Evolutionary conservation across 2,113 vertebrate genomes (phyloP).

Genomic region (Saguinus imperator): DNA sequence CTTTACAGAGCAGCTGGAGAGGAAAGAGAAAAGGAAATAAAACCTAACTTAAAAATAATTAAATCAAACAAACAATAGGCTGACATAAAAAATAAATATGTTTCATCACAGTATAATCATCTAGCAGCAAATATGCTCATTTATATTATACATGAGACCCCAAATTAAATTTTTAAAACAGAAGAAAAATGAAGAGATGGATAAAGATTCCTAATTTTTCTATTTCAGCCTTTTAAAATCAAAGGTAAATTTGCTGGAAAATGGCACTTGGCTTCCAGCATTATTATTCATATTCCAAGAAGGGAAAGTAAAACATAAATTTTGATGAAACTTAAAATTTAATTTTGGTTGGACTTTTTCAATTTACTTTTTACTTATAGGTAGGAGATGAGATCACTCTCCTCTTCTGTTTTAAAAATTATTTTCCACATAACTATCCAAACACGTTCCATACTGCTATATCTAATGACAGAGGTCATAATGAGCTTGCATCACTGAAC

Average conservation of each 20-base stretch:
- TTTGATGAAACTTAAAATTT: conserved; percentile 30
- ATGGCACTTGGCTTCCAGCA: conserved; percentile 28
- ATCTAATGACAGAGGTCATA: neutral
- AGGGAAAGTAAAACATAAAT: neutral
- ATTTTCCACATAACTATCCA: conserved; percentile 30
- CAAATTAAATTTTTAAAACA: conserved; percentile 13
- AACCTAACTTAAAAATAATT: neutral
- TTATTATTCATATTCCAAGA: conserved; percentile 31
- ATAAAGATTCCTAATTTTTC: conserved; percentile 19
- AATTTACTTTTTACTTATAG: conserved; percentile 28
- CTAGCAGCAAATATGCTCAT: conserved; percentile 11
- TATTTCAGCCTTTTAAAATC: conserved; percentile 12
- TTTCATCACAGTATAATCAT: conserved; percentile 34
- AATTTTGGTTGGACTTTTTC: conserved; percentile 51
- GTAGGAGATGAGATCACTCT: conserved; percentile 18
- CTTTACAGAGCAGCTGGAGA: neutral
- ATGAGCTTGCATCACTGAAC: neutral
- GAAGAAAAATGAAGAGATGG: conserved; percentile 6
- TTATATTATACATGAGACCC: conserved; percentile 34
- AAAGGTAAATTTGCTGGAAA: conserved; percentile 58
- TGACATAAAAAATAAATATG: neutral
- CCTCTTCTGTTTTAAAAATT: conserved; percentile 38
- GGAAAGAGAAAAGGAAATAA: neutral
- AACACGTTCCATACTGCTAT: neutral
- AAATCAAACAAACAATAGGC: conserved; percentile 41